phyloP scores from a whole-genome alignment of 1,140 invertebrate genomes.

The Ceratina australensis region DNA sequence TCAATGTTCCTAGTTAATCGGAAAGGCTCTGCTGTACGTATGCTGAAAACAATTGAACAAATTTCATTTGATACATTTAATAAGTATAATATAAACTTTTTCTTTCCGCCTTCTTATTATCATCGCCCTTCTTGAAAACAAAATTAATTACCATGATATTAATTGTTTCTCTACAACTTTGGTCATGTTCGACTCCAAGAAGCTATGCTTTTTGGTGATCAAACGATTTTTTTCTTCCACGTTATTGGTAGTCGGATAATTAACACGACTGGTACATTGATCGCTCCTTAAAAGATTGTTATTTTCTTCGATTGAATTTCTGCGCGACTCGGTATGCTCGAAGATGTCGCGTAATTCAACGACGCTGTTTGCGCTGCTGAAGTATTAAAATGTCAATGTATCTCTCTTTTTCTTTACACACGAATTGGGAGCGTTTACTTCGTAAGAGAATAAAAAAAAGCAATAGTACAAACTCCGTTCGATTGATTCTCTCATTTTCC shows the following conservation, averaged over 20 bases:
- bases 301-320: conserved; percentile 72
- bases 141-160: conserved; percentile 53
- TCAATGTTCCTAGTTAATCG: conserved; percentile 41
- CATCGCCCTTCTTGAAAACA: not conserved
- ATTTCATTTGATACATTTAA: too few species aligned
- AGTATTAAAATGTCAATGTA: conserved; percentile 1
- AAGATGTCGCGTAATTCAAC: conserved; percentile 69
- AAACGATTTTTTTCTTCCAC: conserved; percentile 52
- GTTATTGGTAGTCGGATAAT: conserved; percentile 13
- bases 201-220: conserved; percentile 53
- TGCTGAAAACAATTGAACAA: conserved; percentile 34
- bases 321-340: conserved; percentile 69
- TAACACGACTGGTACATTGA: conserved; percentile 49
- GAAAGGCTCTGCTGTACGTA: conserved; percentile 24
- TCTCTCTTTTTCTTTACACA: not conserved
- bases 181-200: conserved; percentile 45
- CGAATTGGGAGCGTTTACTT: not conserved
- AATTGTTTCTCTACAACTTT: conserved; percentile 54
- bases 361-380: conserved; percentile 69
- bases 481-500: conserved; percentile 70
- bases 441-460: conserved; percentile 30
- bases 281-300: conserved; percentile 67
- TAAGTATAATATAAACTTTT: not conserved
- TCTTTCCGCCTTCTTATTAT: not conserved
- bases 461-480: conserved; percentile 70